Base-by-base conservation (phyloP, 2,888 invertebrate species). In the Trypoxylon attenuatum region DNA sequence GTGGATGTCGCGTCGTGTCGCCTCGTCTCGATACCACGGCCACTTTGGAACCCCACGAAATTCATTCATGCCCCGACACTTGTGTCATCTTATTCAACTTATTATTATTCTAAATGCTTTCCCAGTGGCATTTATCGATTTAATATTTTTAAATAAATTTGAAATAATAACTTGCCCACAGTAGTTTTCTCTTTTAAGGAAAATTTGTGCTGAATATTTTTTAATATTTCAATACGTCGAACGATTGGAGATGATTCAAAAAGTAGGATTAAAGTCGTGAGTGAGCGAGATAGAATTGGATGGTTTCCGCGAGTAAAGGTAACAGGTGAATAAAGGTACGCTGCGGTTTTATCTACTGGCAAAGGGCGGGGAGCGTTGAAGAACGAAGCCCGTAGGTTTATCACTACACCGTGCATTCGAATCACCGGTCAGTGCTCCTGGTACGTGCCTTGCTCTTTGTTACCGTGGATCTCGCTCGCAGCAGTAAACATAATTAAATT, bases 381-480 rank as follows among this genome's bases (percentile, higher is more conserved):
- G 47, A 59, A 19, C n/a, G 18, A 29, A 8, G 33, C 46, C 46
- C 62, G 56, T 22, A 53, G 38, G 42, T 59, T 69, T 54, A 68
- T 64, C 63, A 52, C 53, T 39, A 53, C 41, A 62, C 59, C 78
- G 54, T 53, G 77, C 78, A 75, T 82, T 80, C 71, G 73, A 81
- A 76, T 82, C 80, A 76, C 78, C 74, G 71, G 71, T 69, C 71
- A 68, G 68, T 62, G 70, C 57, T 64, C 69, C 61, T 56, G 43
- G 42, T 42, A 53, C 39, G 41, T n/a, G n/a, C n/a, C 10, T 33
- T 52, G 25, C 42, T 42, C 58, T 65, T 67, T 59, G 65, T 67
- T 65, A 18, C 29, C 21, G 39, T 15, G 33, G 1, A 25, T 45
- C 51, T 47, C 21, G 42, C 43, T 50, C 18, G 33, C 51, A 41